phyloP scores from a whole-genome alignment of 2,888 invertebrate species.

The Lochmaea capreae region DNA sequence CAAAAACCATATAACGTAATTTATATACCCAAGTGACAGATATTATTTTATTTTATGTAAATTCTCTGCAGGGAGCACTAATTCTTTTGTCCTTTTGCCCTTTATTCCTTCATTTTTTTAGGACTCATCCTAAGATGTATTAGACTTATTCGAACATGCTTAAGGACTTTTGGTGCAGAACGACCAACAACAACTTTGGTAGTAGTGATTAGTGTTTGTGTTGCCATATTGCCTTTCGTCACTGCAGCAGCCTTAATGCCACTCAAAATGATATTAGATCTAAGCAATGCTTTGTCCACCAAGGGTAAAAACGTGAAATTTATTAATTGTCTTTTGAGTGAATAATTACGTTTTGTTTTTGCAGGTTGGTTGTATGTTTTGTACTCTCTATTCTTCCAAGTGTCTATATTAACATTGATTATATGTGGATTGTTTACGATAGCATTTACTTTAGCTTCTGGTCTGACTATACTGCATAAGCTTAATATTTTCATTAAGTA shows the following conservation, averaged over 20 bases:
- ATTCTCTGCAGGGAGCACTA: too few relatives aligned
- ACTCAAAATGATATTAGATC: slow-evolving; percentile 43
- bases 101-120: slow-evolving; percentile 27
- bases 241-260: slow-evolving; percentile 50
- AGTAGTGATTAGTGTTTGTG: slow-evolving; percentile 44
- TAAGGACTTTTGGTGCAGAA: slow-evolving; percentile 40
- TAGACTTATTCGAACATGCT: slow-evolving; percentile 24
- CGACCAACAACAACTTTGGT: slow-evolving; percentile 40
- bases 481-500: slow-evolving; percentile 32
- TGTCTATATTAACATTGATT: slow-evolving; percentile 43
- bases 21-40: too few relatives aligned
- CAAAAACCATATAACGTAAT: too few relatives aligned
- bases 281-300: slow-evolving; percentile 38
- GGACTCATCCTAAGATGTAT: slow-evolving; percentile 33
- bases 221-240: slow-evolving; percentile 47
- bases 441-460: slow-evolving; percentile 45
- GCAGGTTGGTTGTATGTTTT: slow-evolving; percentile 46
- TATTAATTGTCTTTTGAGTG: too few relatives aligned
- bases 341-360: slow-evolving; percentile 29
- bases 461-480: slow-evolving; percentile 49
- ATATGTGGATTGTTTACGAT: slow-evolving; percentile 46
- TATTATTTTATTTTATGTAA: too few relatives aligned
- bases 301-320: slow-evolving; percentile 38
- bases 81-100: too few relatives aligned
- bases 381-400: slow-evolving; percentile 49